Conservation (phyloP, 1,140 invertebrate genomes). For the Drosophila chauvacae region DNA sequence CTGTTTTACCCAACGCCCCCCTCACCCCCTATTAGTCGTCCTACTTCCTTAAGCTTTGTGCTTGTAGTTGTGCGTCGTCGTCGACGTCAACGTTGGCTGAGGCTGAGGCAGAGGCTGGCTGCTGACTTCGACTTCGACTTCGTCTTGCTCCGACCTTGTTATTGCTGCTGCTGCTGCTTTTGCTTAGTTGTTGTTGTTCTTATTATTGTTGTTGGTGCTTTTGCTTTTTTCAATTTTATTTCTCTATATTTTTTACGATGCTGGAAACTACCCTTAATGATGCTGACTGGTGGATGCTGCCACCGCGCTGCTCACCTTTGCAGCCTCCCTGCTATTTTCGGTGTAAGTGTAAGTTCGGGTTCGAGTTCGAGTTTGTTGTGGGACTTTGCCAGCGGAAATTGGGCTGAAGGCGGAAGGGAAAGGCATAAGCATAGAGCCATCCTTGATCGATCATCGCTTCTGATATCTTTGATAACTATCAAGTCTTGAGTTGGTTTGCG, state of each 20-base stretch:
- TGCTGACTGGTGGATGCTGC: constrained; percentile 65
- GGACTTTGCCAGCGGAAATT: constrained; percentile 14
- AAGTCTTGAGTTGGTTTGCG: too few relatives aligned
- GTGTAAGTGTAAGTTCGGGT: constrained; percentile 14
- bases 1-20: constrained; percentile 3
- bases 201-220: constrained; percentile 2
- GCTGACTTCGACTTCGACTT: constrained; percentile 45
- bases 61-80: constrained; percentile 50
- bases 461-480: neutral
- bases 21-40: neutral
- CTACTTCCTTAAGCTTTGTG: constrained; percentile 20
- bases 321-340: neutral
- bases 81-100: neutral
- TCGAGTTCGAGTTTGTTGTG: neutral
- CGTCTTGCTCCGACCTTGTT: constrained; percentile 59
- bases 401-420: constrained; percentile 13
- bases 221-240: constrained; percentile 77
- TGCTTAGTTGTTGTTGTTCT: constrained; percentile 20
- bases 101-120: constrained; percentile 1
- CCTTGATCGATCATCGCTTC: constrained; percentile 12
- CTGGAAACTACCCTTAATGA: constrained; percentile 81
- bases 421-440: neutral
- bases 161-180: constrained; percentile 10
- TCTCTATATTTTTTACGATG: constrained; percentile 82
- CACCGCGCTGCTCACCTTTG: constrained; percentile 9